Percentiles rank a stretch among this genome's conserved stretches.
These are phyloP conservation scores for Empis stercorea DNA, from an alignment of 2,888 invertebrate species.

Conservation along the genomic window DNA sequence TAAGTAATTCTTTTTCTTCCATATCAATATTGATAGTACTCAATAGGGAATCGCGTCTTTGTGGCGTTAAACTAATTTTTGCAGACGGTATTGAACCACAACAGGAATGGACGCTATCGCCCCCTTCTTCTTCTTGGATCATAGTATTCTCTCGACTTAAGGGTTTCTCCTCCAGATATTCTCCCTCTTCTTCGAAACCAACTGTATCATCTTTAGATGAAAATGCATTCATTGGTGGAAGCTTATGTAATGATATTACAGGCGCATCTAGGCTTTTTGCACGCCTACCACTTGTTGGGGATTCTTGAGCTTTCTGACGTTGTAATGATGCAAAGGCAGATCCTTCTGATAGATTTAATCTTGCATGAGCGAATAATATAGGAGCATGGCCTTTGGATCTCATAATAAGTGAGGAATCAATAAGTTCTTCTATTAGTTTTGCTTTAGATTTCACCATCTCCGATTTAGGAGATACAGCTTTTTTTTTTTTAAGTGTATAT, in stretches of 20 bases:
- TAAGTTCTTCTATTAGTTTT: constrained; percentile 51
- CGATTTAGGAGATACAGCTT: constrained; percentile 7
- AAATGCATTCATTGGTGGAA: constrained; percentile 74
- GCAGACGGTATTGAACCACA: constrained; percentile 34
- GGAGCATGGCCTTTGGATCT: constrained; percentile 64
- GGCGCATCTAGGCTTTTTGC: constrained; percentile 78
- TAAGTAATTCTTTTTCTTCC: constrained; percentile 44
- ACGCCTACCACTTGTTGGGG: constrained; percentile 59
- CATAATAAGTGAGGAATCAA: constrained; percentile 51
- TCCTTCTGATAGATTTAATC: constrained; percentile 72
- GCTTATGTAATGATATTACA: constrained; percentile 62
- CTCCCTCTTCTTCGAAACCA: constrained; percentile 56
- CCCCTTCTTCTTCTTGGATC: constrained; percentile 43
- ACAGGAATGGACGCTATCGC: constrained; percentile 34
- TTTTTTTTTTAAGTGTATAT: constrained; percentile 31
- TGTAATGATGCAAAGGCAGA: constrained; percentile 63
- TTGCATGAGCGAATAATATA: constrained; percentile 63
- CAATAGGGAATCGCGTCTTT: constrained; percentile 32
- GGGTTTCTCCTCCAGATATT: constrained; percentile 47
- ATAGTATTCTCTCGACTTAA: constrained; percentile 33
- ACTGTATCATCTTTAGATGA: constrained; percentile 83
- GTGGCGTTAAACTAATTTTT: constrained; percentile 26
- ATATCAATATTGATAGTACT: constrained; percentile 42
- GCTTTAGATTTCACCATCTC: constrained; percentile 32
- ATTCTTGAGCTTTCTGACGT: constrained; percentile 62